Evolutionary conservation across 2,113 vertebrate species (phyloP).

Genomic region (Austrofundulus limnaeus): DNA sequence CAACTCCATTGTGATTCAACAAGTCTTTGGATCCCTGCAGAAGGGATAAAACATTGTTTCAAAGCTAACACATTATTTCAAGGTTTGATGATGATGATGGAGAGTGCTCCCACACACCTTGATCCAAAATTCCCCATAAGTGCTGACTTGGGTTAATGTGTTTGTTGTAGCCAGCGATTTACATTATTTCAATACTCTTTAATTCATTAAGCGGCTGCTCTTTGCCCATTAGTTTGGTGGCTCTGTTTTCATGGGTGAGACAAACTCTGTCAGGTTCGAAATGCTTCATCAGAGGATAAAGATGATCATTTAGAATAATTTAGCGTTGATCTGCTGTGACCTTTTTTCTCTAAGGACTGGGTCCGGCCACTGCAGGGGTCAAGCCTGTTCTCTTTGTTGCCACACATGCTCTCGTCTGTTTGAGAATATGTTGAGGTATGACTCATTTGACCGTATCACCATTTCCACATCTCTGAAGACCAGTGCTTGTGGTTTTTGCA

Average conservation of each 20-base stretch:
- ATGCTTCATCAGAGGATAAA: background rate
- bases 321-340: background rate
- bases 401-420: background rate
- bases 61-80: background rate
- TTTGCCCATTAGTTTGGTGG: background rate
- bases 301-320: background rate
- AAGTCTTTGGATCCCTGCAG: background rate
- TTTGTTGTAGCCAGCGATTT: background rate
- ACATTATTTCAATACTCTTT: background rate
- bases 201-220: background rate
- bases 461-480: background rate
- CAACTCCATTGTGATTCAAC: background rate
- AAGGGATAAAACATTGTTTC: background rate
- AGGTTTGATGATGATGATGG: background rate
- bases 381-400: background rate
- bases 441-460: background rate
- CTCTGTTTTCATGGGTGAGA: background rate
- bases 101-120: background rate
- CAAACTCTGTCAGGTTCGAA: background rate
- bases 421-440: background rate
- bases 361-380: background rate
- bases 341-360: background rate
- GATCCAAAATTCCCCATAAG: background rate
- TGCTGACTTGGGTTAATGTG: slow-evolving; percentile 6
- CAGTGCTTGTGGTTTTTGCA: background rate